Conservation (phyloP, 2,113 vertebrate genomes). For the Oostethus manadensis region DNA sequence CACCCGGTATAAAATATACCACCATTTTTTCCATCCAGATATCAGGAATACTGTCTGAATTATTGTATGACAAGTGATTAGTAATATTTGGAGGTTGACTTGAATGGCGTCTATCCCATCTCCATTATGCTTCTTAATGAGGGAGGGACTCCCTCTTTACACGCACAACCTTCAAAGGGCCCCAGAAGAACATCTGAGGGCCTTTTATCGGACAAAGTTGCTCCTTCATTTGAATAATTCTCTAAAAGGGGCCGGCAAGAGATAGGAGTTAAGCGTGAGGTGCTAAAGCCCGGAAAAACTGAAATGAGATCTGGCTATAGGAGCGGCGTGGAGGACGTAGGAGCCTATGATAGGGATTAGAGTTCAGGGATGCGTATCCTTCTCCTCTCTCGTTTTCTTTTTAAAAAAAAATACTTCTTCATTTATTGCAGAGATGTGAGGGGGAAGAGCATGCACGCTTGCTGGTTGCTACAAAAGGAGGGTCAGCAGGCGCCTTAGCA, state of each 20-base stretch:
- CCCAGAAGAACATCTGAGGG: constrained; percentile 63
- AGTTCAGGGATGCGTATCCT: constrained; percentile 34
- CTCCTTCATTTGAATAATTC: constrained; percentile 69
- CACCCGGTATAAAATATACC: too few species aligned
- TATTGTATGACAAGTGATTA: too few species aligned
- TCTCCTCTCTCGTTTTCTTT: neutral
- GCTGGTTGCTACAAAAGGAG: constrained; percentile 36
- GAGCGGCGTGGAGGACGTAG: constrained; percentile 10
- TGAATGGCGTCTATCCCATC: constrained; percentile 63
- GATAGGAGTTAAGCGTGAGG: constrained; percentile 48
- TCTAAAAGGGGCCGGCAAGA: constrained; percentile 58
- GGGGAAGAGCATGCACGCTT: constrained; percentile 21
- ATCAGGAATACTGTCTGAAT: too few species aligned
- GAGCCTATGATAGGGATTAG: constrained; percentile 54
- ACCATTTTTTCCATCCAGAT: too few species aligned
- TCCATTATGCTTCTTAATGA: constrained; percentile 68
- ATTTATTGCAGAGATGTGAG: neutral
- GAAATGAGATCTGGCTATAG: constrained; percentile 61
- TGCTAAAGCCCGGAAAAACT: constrained; percentile 54
- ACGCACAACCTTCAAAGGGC: constrained; percentile 67
- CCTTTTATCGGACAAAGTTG: constrained; percentile 65
- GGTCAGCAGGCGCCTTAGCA: constrained; percentile 66
- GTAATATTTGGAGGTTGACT: constrained; percentile 47
- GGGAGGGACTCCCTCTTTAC: constrained; percentile 49
- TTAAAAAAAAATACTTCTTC: too few species aligned